phyloP scores from a whole-genome alignment of 2,888 invertebrate species.

The Onthophagus sagittarius region DNA sequence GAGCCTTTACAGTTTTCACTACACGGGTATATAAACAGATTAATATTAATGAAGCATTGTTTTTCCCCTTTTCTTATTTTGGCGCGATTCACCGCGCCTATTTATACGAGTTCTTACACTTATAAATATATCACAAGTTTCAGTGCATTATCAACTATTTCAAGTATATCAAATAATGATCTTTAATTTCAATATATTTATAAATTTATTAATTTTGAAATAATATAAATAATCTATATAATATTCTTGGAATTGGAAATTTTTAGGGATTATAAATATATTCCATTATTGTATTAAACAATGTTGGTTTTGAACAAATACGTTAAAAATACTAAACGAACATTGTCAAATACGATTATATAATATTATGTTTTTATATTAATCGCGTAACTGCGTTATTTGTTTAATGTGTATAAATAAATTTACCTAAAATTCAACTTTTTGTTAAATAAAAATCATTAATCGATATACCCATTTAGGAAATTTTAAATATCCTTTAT shows the following conservation, averaged over 20 bases:
- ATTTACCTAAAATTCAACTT: background rate
- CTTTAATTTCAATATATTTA: too few relatives aligned
- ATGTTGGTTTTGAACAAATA: too few relatives aligned
- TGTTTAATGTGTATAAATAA: background rate
- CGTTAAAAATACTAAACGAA: background rate
- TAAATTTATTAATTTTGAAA: background rate
- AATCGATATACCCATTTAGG: background rate
- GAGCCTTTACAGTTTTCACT: constrained; percentile 31
- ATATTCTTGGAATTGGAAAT: too few relatives aligned
- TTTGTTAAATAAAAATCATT: background rate
- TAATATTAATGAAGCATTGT: constrained; percentile 40
- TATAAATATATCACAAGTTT: constrained; percentile 26
- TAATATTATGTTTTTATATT: background rate
- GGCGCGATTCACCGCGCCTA: constrained; percentile 11
- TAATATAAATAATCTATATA: background rate
- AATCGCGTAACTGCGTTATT: background rate
- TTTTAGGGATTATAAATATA: too few relatives aligned
- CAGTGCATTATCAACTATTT: constrained; percentile 21
- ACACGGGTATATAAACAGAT: constrained; percentile 36
- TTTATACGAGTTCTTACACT: constrained; percentile 10
- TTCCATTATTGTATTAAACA: too few relatives aligned
- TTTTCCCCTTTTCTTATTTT: constrained; percentile 38
- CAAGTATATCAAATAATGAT: too few relatives aligned
- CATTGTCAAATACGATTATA: background rate
- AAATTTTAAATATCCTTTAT: background rate